Evolutionary conservation across 2,888 invertebrate species (phyloP).

Genomic region (Sesia bembeciformis): DNA sequence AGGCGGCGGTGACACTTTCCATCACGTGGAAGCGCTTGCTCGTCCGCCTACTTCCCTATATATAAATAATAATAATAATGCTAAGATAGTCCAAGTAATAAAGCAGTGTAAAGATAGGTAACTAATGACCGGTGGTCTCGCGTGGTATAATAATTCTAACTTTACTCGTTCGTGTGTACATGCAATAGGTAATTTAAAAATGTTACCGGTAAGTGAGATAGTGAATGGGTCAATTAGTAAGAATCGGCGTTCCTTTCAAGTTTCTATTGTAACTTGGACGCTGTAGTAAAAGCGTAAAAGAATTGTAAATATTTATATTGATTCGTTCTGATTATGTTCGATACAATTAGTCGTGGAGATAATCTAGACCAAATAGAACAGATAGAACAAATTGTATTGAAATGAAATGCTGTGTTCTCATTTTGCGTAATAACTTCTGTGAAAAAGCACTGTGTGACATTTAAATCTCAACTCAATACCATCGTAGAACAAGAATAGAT

Average conservation of each 20-base stretch:
- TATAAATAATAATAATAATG: neutral
- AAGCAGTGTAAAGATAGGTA: neutral
- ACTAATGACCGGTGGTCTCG: neutral
- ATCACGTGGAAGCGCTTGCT: too few relatives aligned
- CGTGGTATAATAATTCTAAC: neutral
- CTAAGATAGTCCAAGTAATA: neutral
- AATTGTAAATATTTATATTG: neutral
- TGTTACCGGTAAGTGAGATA: neutral
- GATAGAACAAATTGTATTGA: too few relatives aligned
- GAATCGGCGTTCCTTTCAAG: constrained; percentile 19
- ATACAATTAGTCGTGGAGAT: neutral
- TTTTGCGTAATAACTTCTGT: neutral
- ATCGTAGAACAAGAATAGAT: too few relatives aligned
- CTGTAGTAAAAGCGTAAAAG: constrained; percentile 36
- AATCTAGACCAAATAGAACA: too few relatives aligned
- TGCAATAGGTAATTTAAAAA: neutral
- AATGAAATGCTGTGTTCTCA: neutral
- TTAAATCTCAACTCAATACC: too few relatives aligned
- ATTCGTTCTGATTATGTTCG: neutral
- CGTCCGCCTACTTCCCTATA: too few relatives aligned
- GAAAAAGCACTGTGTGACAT: too few relatives aligned
- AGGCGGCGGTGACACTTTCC: too few relatives aligned
- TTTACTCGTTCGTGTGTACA: neutral
- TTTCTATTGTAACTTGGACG: constrained; percentile 26
- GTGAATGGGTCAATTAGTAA: neutral